phyloP scores from a whole-genome alignment of 2,888 invertebrate species.

The Nycteola revayana region DNA sequence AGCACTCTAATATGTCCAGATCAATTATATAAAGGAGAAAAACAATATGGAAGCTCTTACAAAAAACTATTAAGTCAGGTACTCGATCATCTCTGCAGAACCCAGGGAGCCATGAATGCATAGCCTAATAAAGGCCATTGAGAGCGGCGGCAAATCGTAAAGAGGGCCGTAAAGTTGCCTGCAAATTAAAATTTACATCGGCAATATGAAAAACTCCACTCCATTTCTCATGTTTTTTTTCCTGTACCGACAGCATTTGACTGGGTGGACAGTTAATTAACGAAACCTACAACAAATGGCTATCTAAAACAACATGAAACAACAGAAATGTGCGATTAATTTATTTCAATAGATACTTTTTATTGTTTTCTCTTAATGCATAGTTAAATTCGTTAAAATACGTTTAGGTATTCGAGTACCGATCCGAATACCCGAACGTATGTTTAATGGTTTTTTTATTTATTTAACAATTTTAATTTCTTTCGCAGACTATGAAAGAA shows the following conservation, averaged over 20 bases:
- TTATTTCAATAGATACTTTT: conserved; percentile 30
- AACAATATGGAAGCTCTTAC: no score
- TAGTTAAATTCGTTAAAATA: no score
- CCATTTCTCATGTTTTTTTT: conserved; percentile 67
- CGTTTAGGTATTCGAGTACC: no score
- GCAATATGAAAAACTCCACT: conserved; percentile 76
- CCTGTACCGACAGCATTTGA: conserved; percentile 60
- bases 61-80: conserved; percentile 17
- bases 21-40: no score
- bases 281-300: conserved; percentile 67
- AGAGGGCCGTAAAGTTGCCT: conserved; percentile 76
- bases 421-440: no score
- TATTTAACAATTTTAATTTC: no score
- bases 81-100: conserved; percentile 46
- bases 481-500: conserved; percentile 82
- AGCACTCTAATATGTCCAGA: no score
- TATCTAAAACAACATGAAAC: conserved; percentile 52
- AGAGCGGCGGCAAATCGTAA: conserved; percentile 76
- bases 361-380: conserved; percentile 20
- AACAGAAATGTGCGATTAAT: conserved; percentile 38
- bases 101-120: conserved; percentile 61
- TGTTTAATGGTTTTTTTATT: no score
- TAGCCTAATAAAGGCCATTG: conserved; percentile 71
- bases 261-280: conserved; percentile 76
- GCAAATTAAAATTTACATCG: conserved; percentile 81